A percentile compares a stretch with the other conserved stretches of the same genome.
These are phyloP conservation scores for Crambe crambe DNA, from an alignment of 37 sponge, comb jelly and placozoan genomes.

Conservation along the genomic window DNA sequence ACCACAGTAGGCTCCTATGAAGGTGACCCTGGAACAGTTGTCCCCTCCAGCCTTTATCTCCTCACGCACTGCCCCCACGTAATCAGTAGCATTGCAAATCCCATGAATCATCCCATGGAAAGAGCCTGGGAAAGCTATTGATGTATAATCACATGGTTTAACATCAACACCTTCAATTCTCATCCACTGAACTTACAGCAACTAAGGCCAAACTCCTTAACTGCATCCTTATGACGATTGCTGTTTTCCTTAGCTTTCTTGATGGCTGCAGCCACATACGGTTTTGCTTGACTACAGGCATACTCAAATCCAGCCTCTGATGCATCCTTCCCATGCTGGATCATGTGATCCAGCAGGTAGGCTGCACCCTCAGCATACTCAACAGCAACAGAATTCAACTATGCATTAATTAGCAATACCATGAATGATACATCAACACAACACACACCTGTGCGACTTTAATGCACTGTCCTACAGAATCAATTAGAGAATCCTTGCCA, in stretches of 20 bases:
- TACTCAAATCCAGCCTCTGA: neutral
- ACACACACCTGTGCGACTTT: slow-evolving; percentile 28
- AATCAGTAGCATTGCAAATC: slow-evolving; percentile 20
- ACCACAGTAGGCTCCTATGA: slow-evolving; percentile 50
- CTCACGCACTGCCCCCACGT: slow-evolving; percentile 16
- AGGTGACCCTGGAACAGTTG: slow-evolving; percentile 55
- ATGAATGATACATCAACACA: too few species aligned
- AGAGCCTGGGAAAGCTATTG: slow-evolving; percentile 46
- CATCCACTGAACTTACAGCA: slow-evolving; percentile 52
- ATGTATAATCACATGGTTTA: too few species aligned
- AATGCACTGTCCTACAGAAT: slow-evolving; percentile 15
- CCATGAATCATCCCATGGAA: slow-evolving; percentile 58
- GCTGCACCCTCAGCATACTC: slow-evolving; percentile 12
- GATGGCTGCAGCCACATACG: neutral
- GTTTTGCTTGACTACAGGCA: too few species aligned
- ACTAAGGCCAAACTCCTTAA: slow-evolving; percentile 21
- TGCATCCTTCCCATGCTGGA: slow-evolving; percentile 6
- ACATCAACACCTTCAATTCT: too few species aligned
- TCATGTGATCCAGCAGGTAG: slow-evolving; percentile 10
- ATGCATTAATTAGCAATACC: too few species aligned
- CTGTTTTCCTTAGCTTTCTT: neutral
- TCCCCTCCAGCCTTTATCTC: slow-evolving; percentile 61
- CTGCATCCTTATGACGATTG: slow-evolving; percentile 20
- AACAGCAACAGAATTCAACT: slow-evolving; percentile 13
- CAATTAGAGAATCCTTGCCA: slow-evolving; percentile 18